phyloP scores from a whole-genome alignment of 1,140 invertebrate genomes.

The Drosophila suzukii region DNA sequence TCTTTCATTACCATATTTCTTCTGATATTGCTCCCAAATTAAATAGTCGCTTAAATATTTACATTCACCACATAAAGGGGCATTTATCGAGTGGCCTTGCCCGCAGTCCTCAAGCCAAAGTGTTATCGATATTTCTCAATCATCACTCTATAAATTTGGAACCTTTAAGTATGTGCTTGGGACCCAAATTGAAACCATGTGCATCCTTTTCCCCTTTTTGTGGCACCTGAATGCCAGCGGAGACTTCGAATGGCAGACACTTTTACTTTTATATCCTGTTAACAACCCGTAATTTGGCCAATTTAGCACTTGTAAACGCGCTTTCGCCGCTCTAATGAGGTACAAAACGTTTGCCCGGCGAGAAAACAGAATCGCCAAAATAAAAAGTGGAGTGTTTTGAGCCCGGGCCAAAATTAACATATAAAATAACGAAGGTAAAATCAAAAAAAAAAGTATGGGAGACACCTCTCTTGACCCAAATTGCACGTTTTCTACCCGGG shows the following conservation, averaged over 20 bases:
- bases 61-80: conserved; percentile 3
- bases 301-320: conserved; percentile 83
- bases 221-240: conserved; percentile 14
- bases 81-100: conserved; percentile 4
- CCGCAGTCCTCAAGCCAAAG: conserved; percentile 3
- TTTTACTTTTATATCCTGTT: conserved; percentile 83
- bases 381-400: conserved; percentile 23
- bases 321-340: conserved; percentile 82
- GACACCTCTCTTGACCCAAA: conserved; percentile 64
- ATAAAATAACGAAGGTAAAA: conserved; percentile 58
- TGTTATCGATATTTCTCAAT: conserved; percentile 51
- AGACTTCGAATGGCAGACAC: conserved; percentile 54
- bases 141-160: conserved; percentile 50
- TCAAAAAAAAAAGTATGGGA: conserved; percentile 1
- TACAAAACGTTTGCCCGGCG: conserved; percentile 70
- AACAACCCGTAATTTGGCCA: conserved; percentile 79
- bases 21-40: neutral
- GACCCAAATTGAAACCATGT: conserved; percentile 34
- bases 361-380: conserved; percentile 17
- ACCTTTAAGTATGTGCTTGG: conserved; percentile 32
- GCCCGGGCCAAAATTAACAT: conserved; percentile 69
- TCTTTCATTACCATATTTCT: neutral
- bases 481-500: conserved; percentile 56
- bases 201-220: conserved; percentile 17
- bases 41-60: conserved; percentile 17